Evolutionary conservation across 2,888 invertebrate genomes (phyloP), one percentile per base, ranked within the genome.

Genomic region (Andricus curvator): DNA sequence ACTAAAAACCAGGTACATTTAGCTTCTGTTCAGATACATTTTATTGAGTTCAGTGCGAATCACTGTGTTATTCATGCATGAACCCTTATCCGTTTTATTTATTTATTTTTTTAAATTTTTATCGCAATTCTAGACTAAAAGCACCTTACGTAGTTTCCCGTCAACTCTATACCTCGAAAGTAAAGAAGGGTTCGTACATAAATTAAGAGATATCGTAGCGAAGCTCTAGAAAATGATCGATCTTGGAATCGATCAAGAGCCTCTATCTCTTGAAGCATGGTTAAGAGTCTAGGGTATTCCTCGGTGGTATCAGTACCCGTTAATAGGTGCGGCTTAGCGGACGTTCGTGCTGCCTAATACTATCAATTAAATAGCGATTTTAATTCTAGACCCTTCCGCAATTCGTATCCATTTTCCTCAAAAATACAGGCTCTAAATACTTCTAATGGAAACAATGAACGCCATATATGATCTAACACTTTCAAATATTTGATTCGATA

Each of bases 201-300:
- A 89, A 88, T 86, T 79, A 87, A 79, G 81, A 84, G 84, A 84
- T 87, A 83, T 83, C 83, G 77, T 85, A 81, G 81, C 65, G 76
- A 84, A 82, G 67, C 81, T 67, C 81, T 60, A 81, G 80, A 66
- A 70, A 20, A 29, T 66, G 37, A 66, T 66, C 41, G 66, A 66
- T 66, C 37, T 66, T 66, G 9, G 41, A 66, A 41, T 66, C 81
- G 85, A 85, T 88, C 86, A 84, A 85, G 41, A 81, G 70, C 66
- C 65, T 78, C 33, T 80, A 82, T 85, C 77, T 82, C 77, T 51
- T 29, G 74, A 68, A 37, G n/a, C 9, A 66, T 65, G 64, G 65
- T 29, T 65, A 65, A 65, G 65, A 37, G 33, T 66, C 65, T 66
- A 66, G 66, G 66, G 66, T 37, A 41, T 66, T 66, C 41, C 20